Base-by-base conservation (phyloP, 2,113 vertebrate genomes). In the Xenus cinereus region DNA sequence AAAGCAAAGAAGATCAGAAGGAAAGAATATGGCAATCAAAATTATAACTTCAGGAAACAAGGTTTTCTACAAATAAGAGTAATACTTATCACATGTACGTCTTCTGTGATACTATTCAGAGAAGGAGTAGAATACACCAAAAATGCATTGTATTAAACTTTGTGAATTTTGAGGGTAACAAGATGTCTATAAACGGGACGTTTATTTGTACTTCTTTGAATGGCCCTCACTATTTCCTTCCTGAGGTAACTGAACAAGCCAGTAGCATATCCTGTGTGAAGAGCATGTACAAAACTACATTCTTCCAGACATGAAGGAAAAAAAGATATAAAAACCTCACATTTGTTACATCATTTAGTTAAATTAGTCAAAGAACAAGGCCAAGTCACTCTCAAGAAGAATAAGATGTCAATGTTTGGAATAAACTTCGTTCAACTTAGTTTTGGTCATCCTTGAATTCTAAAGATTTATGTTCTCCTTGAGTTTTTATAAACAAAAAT, bases 301-400 rank as follows among this genome's bases (percentile, higher is more conserved):
- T 80, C 54, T 95, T 89, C 80, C 54, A 64, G 72, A 92, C 48
- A 66, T 16, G 1, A 92, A 84, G 41, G 33, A 66, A 87, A 66
- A 66, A 45, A 62, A 32, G 5, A 64, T 32, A 63, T 45, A 67
- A 23, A 66, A 17, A 1, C 11, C 23, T 23, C 10, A 3, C 2
- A 41, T 72, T 94, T 81, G 11, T 60, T 72, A 28, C 19, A 62
- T 74, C 20, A 43, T 56, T 75, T 30, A 62, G 28, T 72, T 94
- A 93, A 89, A 87, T 66, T 85, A 89, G 14, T 80, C 56, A 84
- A 45, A 87, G 57, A 60, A 68, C 82, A 97, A 96, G 73, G 73
- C 21, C 87, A 94, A 83, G 33, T 50, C n/a, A 75, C 32, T 92
- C 46, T 74, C 28, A n/a, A 68, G n/a, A 72, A 88, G 20, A 84